A percentile compares a stretch with the other conserved stretches of the same genome.
phyloP scores from a whole-genome alignment of 2,888 invertebrate genomes.

The Elysia crispata region DNA sequence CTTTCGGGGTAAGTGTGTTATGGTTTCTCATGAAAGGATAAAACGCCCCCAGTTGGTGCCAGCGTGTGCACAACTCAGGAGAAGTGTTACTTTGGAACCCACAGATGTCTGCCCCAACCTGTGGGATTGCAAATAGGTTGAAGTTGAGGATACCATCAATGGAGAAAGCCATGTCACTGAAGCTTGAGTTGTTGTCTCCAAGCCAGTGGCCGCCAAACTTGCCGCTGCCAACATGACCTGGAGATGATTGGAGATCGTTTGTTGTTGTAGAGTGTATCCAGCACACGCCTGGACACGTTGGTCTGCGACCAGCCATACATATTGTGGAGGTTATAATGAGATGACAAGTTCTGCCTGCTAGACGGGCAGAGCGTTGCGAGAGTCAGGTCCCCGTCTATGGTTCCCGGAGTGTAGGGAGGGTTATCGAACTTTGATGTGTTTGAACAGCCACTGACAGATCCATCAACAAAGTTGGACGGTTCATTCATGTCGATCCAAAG shows the following conservation, averaged over 20 bases:
- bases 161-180: conserved; percentile 75
- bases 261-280: neutral
- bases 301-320: conserved; percentile 71
- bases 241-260: conserved; percentile 81
- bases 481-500: conserved; percentile 77
- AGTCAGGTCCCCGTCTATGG: conserved; percentile 47
- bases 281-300: conserved; percentile 54
- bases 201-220: conserved; percentile 74
- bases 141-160: conserved; percentile 83
- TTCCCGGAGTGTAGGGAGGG: neutral
- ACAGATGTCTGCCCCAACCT: conserved; percentile 77
- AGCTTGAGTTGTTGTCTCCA: conserved; percentile 72
- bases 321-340: conserved; percentile 72
- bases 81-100: conserved; percentile 72
- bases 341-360: conserved; percentile 62
- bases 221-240: conserved; percentile 73
- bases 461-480: conserved; percentile 74
- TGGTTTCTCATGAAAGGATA: conserved; percentile 77
- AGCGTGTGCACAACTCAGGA: conserved; percentile 74
- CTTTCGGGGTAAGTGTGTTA: conserved; percentile 73
- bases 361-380: conserved; percentile 69
- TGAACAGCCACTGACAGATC: conserved; percentile 73
- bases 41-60: conserved; percentile 76
- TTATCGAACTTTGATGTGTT: conserved; percentile 67
- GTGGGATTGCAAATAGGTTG: conserved; percentile 74